Percentiles rank a stretch among this genome's conserved stretches.
These are phyloP conservation scores for Trichonephila clavipes DNA, from an alignment of 1,140 invertebrate genomes.

Conservation along the genomic window DNA sequence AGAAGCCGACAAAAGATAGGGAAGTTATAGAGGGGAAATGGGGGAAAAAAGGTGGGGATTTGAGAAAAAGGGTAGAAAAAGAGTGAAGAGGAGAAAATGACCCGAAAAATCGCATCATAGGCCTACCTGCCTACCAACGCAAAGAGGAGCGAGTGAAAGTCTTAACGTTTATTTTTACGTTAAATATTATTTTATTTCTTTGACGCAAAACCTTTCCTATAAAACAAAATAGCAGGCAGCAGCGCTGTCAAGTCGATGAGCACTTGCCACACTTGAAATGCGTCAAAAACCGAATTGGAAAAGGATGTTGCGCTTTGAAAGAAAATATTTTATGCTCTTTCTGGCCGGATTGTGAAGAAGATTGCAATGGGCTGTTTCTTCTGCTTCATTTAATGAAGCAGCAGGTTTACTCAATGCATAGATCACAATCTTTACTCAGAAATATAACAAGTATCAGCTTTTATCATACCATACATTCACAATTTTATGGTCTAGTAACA, in stretches of 20 bases:
- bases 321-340: not conserved
- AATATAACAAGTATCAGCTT: too few relatives aligned
- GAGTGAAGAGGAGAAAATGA: constrained; percentile 66
- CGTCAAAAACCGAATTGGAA: constrained; percentile 50
- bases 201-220: constrained; percentile 39
- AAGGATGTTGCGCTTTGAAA: constrained; percentile 19
- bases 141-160: not conserved
- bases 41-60: constrained; percentile 65
- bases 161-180: constrained; percentile 44
- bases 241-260: constrained; percentile 4
- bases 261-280: constrained; percentile 32
- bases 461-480: too few relatives aligned
- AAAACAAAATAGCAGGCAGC: constrained; percentile 48
- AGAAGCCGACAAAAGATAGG: constrained; percentile 71
- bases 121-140: constrained; percentile 63
- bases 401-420: too few relatives aligned
- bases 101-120: constrained; percentile 74
- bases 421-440: too few relatives aligned
- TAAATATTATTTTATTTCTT: constrained; percentile 45
- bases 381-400: too few relatives aligned
- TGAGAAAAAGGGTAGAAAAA: constrained; percentile 53
- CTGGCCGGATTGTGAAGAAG: not conserved
- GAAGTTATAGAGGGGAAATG: constrained; percentile 65
- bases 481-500: too few relatives aligned
- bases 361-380: too few relatives aligned